Base-by-base conservation (phyloP, 1,140 invertebrate genomes). In the Zaprionus gabonicus region DNA sequence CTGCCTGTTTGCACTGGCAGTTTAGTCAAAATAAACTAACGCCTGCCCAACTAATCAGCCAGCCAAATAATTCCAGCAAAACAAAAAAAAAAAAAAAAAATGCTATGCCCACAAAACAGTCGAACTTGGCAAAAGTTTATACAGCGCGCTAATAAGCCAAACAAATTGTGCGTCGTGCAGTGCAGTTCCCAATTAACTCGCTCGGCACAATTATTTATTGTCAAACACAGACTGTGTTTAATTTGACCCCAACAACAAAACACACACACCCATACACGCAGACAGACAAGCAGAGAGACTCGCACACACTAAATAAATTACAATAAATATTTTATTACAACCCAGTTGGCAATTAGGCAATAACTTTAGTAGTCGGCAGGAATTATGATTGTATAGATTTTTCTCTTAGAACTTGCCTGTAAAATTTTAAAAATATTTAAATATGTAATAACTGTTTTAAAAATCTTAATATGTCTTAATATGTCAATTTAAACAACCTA, bases 151-250 rank as follows among this genome's bases (percentile, higher is more conserved):
- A 87, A 87, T 87, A 87, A 87, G 80, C 83, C 71, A 83, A 88
- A 87, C 74, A 84, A 75, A 83, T 83, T 83, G 77, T 65, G 25
- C 72, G 69, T 60, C 58, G 73, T 9, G n/a, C n/a, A 87, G 86
- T 84, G 81, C 81, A 87, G 81, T 84, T 88, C 78, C 78, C 81
- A 87, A 87, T 87, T 87, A 87, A 87, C 83, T 88, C 71, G 38
- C 20, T 25, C 20, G 46, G 80, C 83, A 88, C 80, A 84, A 84
- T 88, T 84, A 88, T 88, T 81, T 87, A 86, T 80, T 80, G 80
- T 80, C 84, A 88, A 86, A 83, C 68, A 83, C 64, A 63, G 56
- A 15, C 20, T 31, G 44, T 77, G 81, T 66, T 82, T 80, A 73
- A 76, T 71, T 82, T 86, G 72, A 76, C 71, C 80, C 69, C 57